Conservation (phyloP, 2,113 vertebrate genomes). For the Megaleporinus macrocephalus region DNA sequence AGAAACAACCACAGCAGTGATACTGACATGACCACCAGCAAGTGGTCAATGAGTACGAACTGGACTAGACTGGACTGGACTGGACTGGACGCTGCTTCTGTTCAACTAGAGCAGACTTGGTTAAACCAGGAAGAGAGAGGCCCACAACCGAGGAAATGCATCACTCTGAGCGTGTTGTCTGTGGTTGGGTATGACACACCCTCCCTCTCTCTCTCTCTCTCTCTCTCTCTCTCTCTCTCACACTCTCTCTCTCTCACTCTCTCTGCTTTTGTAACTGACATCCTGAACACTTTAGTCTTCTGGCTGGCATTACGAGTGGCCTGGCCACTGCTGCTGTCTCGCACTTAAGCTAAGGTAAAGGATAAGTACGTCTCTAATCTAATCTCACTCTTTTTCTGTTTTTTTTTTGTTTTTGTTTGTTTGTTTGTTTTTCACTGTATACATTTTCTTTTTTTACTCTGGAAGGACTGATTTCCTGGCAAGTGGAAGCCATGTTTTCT, state of each 20-base stretch:
- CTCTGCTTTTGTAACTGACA: conserved; percentile 32
- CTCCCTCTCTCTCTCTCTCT: not conserved
- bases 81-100: not conserved
- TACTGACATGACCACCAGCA: no score
- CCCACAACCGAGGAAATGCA: conserved; percentile 56
- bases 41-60: not conserved
- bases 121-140: conserved; percentile 42
- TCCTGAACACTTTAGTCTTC: conserved; percentile 30
- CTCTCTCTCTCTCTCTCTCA: conserved; percentile 19
- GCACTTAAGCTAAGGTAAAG: conserved; percentile 47
- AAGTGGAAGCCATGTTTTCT: not conserved
- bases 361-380: conserved; percentile 6
- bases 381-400: not conserved
- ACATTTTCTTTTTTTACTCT: not conserved
- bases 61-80: not conserved
- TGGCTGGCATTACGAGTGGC: conserved; percentile 27
- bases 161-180: conserved; percentile 53
- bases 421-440: no score
- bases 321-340: conserved; percentile 7
- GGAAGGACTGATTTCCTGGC: not conserved
- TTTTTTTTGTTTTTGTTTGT: no score
- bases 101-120: conserved; percentile 33
- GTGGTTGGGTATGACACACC: conserved; percentile 49
- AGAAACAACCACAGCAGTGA: no score
- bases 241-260: conserved; percentile 7